Conservation (phyloP, 2,797 vertebrate genomes). For the Carduelis carduelis region DNA sequence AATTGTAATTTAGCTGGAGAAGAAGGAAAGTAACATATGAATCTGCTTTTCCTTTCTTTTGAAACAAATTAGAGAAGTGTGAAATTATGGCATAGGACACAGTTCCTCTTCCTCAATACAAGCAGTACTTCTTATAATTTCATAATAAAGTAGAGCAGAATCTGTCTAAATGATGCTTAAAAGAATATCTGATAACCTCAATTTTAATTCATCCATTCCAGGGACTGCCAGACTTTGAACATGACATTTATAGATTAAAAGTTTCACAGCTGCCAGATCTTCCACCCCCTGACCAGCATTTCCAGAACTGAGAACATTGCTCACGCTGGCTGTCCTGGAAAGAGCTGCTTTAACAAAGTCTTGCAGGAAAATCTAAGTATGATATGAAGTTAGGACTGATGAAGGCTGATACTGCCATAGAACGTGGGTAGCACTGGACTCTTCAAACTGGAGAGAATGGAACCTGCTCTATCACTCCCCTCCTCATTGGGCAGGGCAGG, state of each 20-base stretch:
- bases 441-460: background rate
- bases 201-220: background rate
- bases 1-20: background rate
- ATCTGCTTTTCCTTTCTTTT: background rate
- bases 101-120: constrained; percentile 2
- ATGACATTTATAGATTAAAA: background rate
- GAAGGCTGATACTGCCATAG: background rate
- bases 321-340: background rate
- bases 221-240: background rate
- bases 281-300: background rate
- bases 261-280: background rate
- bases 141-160: background rate
- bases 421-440: background rate
- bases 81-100: background rate
- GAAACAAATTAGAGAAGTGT: constrained; percentile 34
- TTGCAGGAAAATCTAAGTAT: background rate
- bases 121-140: background rate
- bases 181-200: background rate
- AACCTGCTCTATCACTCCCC: background rate
- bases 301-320: background rate
- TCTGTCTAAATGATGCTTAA: background rate
- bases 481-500: background rate
- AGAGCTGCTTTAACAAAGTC: background rate
- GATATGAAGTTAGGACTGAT: background rate
- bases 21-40: background rate